A percentile compares a stretch with the other conserved stretches of the same genome.
phyloP scores from a whole-genome alignment of 2,113 vertebrate genomes.

The Melanostigma gelatinosum region DNA sequence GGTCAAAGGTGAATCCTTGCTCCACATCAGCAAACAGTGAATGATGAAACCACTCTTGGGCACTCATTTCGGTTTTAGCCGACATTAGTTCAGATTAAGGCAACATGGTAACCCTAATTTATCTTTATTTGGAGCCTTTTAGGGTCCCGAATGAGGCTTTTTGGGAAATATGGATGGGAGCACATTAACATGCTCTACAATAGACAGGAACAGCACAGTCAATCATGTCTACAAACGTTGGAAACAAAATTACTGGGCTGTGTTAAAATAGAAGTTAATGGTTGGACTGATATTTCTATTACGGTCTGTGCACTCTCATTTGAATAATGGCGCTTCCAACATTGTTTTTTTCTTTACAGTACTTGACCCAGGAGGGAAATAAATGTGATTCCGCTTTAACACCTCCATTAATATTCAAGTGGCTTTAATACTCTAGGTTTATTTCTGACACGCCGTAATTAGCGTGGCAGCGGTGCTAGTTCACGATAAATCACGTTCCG shows the following conservation, averaged over 20 bases:
- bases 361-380: constrained; percentile 77
- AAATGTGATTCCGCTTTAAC: constrained; percentile 78
- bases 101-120: constrained; percentile 72
- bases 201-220: constrained; percentile 56
- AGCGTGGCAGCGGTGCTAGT: constrained; percentile 43
- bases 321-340: constrained; percentile 83
- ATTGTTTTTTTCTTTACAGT: constrained; percentile 70
- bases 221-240: constrained; percentile 68
- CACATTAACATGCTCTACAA: constrained; percentile 73
- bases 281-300: constrained; percentile 75
- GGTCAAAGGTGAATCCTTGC: constrained; percentile 56
- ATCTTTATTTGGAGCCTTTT: constrained; percentile 76
- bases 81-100: constrained; percentile 73
- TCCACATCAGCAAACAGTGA: constrained; percentile 29
- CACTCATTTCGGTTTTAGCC: constrained; percentile 67
- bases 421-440: constrained; percentile 76
- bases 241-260: constrained; percentile 71
- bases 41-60: constrained; percentile 59
- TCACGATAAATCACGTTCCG: constrained; percentile 60
- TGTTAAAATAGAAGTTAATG: constrained; percentile 78
- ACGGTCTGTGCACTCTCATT: constrained; percentile 80
- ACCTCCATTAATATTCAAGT: constrained; percentile 83
- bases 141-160: constrained; percentile 73
- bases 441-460: constrained; percentile 71
- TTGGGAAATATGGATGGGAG: constrained; percentile 64